Base-by-base conservation (phyloP, 2,797 vertebrate species). In the Cottoperca gobio region DNA sequence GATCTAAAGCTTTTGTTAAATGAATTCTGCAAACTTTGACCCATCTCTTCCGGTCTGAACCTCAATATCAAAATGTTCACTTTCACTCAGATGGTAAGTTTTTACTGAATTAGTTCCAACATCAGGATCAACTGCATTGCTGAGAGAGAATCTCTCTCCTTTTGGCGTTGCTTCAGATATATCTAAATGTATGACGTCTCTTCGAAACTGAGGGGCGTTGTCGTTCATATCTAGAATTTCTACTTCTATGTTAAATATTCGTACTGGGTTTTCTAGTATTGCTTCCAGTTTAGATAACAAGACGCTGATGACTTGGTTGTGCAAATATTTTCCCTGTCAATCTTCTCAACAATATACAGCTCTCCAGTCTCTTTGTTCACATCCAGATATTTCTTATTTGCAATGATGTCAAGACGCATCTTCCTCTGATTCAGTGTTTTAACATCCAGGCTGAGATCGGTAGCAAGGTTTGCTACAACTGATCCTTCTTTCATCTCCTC, bases 251-350 rank as follows among this genome's bases (percentile, higher is more conserved):
- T 90, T 89, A 42, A 91, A 92, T 0, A 91, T 92, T 0, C 92
- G 17, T 0, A 90, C 0, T 0, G 93, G 93, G 0, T 87, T 93
- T 50, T 94, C 91, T 0, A 94, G 1, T 2, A 60, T 90, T 0
- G 76, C 59, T 0, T 94, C 91, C 7, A 95, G 31, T 58, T 40
- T 92, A 95, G 13, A 39, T 84, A 93, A 3, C 94, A 95, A 0
- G 78, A 83, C 0, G 49, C n/a, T 0, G 67, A 52, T 0, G 46
- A 46, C 21, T 88, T 91, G 0, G 88, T 4, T 0, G 63, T 58
- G 1, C 81, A 59, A 3, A 73, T 23, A 1, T 89, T 91, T 60
- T 96, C 94, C 13, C 93, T 76, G 26, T 96, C 95, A 7, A 95
- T 91, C n/a, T 83, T 93, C 13, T 94, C 93, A 1, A 81, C 83